Evolutionary conservation across 2,888 invertebrate genomes (phyloP).

Genomic region (Andricus curvator): DNA sequence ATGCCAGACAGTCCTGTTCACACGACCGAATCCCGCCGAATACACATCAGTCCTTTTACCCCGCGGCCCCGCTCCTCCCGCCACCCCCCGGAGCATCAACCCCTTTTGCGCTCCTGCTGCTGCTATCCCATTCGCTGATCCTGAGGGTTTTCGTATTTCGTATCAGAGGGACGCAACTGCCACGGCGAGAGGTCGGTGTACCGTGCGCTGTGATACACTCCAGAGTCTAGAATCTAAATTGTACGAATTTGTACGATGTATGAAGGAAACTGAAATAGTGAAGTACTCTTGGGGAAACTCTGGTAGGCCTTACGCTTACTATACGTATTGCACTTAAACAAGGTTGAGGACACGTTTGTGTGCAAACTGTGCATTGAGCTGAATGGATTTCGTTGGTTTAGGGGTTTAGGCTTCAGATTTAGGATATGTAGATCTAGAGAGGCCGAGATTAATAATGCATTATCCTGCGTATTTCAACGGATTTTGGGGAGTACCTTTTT

Average conservation of each 20-base stretch:
- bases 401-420: background rate
- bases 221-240: background rate
- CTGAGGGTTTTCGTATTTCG: conserved; percentile 37
- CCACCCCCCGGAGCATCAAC: conserved; percentile 15
- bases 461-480: background rate
- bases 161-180: conserved; percentile 14
- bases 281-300: conserved; percentile 49
- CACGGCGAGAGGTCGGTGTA: conserved; percentile 20
- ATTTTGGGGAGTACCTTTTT: background rate
- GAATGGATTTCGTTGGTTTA: background rate
- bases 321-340: conserved; percentile 20
- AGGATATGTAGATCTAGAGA: background rate
- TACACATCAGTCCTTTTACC: conserved; percentile 60
- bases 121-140: conserved; percentile 54
- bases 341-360: background rate
- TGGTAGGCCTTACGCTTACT: conserved; percentile 38
- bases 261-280: background rate
- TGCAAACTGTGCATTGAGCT: background rate
- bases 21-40: conserved; percentile 75
- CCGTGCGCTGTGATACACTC: conserved; percentile 6
- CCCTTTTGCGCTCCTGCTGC: conserved; percentile 47
- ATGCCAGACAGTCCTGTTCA: conserved; percentile 78
- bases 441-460: background rate
- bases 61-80: conserved; percentile 47
- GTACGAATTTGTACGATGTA: no score